Base-by-base conservation (phyloP, 2,888 invertebrate species). In the Rhabditoides inermis region DNA sequence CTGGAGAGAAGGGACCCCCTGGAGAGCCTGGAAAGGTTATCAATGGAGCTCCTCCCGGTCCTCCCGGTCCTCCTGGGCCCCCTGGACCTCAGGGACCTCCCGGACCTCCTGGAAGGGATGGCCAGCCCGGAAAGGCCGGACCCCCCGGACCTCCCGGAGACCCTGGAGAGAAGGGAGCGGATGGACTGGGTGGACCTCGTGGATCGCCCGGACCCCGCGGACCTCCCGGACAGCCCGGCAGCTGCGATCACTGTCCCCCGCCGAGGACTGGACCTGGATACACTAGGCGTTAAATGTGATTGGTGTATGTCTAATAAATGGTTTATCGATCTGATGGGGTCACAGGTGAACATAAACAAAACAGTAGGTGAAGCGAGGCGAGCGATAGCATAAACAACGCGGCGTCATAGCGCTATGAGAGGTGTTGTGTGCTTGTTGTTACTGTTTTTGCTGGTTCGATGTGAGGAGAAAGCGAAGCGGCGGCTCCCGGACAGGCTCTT, bases 211-310 rank as follows among this genome's bases (percentile, higher is more conserved):
- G 40, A n/a, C 39, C 41, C 36, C 37, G 52, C 30, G 61, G 58
- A 35, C 49, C 50, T 1, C 25, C 48, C 12, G 61, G 58, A 7
- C 44, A n/a, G 32, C 47, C 44, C 10, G 62, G 53, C 12, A 26
- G 40, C 25, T 53, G 53, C 49, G 42, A 41, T 26, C 53, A 53
- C 27, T 53, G 53, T 27, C 53, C 53, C 3, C 65, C 71, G 35
- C 73, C 73, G 26, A 55, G 73, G 35, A 71, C 72, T 27, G 69
- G 69, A 41, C 71, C 70, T 35, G 71, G 71, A 53, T 72, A 72
- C 52, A 55, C 52, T 22, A 55, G 60, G 42, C 60, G 57, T 26
- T 56, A 39, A 59, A 45, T 27, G 15, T 25, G 25, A 15, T 23
- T 41, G 25, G 1, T 42, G 2, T 4, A 3, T 37, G 12, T 28